Evolutionary conservation across 2,888 invertebrate species (phyloP).

Genomic region (Meiosimyza decipiens): DNA sequence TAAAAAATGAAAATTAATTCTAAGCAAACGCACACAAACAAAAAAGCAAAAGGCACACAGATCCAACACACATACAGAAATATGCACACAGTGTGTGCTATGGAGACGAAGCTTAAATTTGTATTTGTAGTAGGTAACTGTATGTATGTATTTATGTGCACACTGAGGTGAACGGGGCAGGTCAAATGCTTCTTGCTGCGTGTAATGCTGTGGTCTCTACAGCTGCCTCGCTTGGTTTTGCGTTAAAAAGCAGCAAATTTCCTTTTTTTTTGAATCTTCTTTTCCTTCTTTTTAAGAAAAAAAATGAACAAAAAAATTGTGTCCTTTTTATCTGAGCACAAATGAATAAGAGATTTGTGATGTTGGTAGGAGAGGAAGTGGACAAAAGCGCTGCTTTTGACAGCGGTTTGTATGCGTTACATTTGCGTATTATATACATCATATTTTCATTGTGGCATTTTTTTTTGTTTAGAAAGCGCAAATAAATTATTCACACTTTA

Average conservation of each 20-base stretch:
- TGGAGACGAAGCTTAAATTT: too few relatives aligned
- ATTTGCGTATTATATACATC: neutral
- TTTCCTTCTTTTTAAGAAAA: neutral
- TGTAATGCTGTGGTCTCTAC: too few relatives aligned
- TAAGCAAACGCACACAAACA: slow-evolving; percentile 31
- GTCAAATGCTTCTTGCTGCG: too few relatives aligned
- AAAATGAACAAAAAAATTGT: neutral
- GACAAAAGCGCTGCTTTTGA: slow-evolving; percentile 3
- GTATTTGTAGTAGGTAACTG: too few relatives aligned
- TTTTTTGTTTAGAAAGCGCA: neutral
- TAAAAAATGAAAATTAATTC: slow-evolving; percentile 21
- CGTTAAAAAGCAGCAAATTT: too few relatives aligned
- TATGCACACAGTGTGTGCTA: slow-evolving; percentile 1
- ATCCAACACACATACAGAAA: slow-evolving; percentile 28
- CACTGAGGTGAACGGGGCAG: too few relatives aligned
- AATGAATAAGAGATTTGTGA: neutral
- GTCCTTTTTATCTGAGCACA: neutral
- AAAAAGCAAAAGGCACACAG: slow-evolving; percentile 18
- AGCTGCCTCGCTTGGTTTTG: too few relatives aligned
- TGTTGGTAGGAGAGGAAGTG: neutral
- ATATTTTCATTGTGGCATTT: neutral
- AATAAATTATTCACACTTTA: slow-evolving; percentile 27
- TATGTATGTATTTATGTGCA: too few relatives aligned
- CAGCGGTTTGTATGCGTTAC: slow-evolving; percentile 2
- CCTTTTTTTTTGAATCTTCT: too few relatives aligned